Conservation (phyloP, 1,140 invertebrate species). For the Drosophila ercepeae region DNA sequence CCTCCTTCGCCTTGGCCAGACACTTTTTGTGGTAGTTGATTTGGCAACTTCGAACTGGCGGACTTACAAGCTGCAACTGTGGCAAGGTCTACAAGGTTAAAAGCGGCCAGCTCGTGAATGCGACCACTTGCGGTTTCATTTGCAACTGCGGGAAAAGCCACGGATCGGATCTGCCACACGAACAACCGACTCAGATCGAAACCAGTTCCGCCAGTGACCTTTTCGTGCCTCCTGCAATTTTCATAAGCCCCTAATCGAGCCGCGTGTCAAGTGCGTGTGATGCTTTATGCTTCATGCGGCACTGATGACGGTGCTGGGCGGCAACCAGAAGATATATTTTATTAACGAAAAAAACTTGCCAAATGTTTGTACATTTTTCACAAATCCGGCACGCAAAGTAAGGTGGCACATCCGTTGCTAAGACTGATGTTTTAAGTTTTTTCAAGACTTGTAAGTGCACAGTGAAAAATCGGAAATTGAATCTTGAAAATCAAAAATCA, state of each 20-base stretch:
- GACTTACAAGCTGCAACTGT: constrained; percentile 66
- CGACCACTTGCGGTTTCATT: constrained; percentile 49
- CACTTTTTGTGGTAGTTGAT: constrained; percentile 8
- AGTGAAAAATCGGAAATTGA: not conserved
- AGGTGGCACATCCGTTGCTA: constrained; percentile 38
- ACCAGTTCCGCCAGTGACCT: constrained; percentile 74
- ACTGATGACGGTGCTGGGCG: constrained; percentile 25
- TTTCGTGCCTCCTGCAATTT: constrained; percentile 64
- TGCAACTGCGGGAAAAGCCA: constrained; percentile 34
- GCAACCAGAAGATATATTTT: constrained; percentile 10
- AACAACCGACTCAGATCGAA: constrained; percentile 24
- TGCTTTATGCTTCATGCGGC: constrained; percentile 9
- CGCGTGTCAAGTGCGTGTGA: constrained; percentile 63
- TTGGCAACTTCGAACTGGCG: constrained; percentile 17
- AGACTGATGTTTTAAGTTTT: not conserved
- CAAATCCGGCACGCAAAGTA: constrained; percentile 45
- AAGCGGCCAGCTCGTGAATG: constrained; percentile 51
- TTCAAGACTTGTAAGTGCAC: no score
- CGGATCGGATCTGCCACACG: constrained; percentile 16
- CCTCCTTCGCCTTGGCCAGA: constrained; percentile 74
- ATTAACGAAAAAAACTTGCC: constrained; percentile 20
- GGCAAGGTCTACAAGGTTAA: constrained; percentile 80
- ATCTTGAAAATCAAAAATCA: no score
- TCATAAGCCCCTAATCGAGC: constrained; percentile 64
- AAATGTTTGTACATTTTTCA: constrained; percentile 49